These are phyloP conservation scores for Limonius californicus DNA, from an alignment of 1,140 invertebrate genomes.

Conservation along the genomic window DNA sequence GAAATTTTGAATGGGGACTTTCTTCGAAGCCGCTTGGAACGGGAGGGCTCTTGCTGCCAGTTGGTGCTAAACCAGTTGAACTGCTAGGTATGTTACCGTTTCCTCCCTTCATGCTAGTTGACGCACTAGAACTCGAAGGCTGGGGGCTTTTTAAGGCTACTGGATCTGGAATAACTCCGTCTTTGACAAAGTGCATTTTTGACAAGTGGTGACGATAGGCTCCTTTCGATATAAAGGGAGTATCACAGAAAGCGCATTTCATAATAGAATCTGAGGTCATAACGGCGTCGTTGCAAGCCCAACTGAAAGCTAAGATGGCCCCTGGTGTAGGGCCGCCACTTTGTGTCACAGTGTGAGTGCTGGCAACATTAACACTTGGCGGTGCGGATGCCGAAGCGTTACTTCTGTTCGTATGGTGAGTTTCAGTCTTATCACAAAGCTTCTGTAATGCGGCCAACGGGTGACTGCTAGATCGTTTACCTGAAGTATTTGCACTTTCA, in stretches of 20 bases:
- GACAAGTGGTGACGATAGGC: slow-evolving; percentile 94
- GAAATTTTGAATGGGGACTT: slow-evolving; percentile 92
- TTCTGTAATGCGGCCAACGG: slow-evolving; percentile 91
- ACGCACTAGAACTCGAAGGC: slow-evolving; percentile 50
- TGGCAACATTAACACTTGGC: slow-evolving; percentile 40
- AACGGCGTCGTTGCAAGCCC: slow-evolving; percentile 89
- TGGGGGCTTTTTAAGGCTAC: slow-evolving; percentile 57
- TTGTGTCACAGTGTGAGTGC: slow-evolving; percentile 30
- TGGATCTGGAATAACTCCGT: slow-evolving; percentile 75
- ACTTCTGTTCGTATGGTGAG: slow-evolving; percentile 52
- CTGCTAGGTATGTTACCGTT: slow-evolving; percentile 28
- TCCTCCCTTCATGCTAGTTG: slow-evolving; percentile 33
- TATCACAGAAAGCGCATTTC: slow-evolving; percentile 96
- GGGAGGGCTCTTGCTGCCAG: slow-evolving; percentile 52
- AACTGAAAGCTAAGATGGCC: slow-evolving; percentile 85
- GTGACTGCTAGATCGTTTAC: slow-evolving; percentile 69
- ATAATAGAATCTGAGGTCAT: slow-evolving; percentile 82
- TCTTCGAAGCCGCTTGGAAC: slow-evolving; percentile 72
- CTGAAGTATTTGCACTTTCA: slow-evolving; percentile 47
- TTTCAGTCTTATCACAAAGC: slow-evolving; percentile 91
- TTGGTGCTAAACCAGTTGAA: slow-evolving; percentile 21
- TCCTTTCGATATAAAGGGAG: slow-evolving; percentile 93
- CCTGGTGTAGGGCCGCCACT: slow-evolving; percentile 62
- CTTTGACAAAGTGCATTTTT: slow-evolving; percentile 96
- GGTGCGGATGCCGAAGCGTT: slow-evolving; percentile 42